These are phyloP conservation scores for Corvus moneduloides DNA, from an alignment of 2,113 vertebrate species.

Conservation along the genomic window DNA sequence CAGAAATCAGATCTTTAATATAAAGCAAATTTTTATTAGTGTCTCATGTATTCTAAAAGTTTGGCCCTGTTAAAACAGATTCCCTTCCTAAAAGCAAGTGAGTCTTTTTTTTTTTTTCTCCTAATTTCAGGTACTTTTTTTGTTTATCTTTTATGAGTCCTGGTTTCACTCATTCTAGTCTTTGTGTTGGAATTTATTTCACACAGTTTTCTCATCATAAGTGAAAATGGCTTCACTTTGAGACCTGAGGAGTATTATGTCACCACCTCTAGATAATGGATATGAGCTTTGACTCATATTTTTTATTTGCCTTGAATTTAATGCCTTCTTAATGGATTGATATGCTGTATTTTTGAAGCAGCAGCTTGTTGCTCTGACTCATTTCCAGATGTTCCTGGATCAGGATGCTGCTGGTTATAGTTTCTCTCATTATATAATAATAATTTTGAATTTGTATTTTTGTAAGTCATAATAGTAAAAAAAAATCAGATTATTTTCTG, in stretches of 20 bases:
- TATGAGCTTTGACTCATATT: neutral
- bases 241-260: neutral
- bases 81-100: neutral
- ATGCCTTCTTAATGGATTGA: neutral
- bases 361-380: neutral
- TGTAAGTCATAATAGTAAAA: slow-evolving; percentile 13
- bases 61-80: neutral
- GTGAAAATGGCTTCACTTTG: neutral
- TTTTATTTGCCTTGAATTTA: neutral
- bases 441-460: slow-evolving; percentile 13
- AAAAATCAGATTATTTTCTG: slow-evolving; percentile 20
- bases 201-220: neutral
- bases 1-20: neutral
- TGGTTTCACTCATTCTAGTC: neutral
- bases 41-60: neutral
- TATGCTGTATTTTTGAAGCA: neutral
- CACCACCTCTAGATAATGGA: neutral
- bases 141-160: neutral
- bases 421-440: neutral
- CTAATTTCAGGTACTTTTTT: neutral
- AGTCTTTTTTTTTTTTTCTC: neutral
- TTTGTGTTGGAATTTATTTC: neutral
- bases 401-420: neutral
- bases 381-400: neutral
- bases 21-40: neutral